phyloP scores from a whole-genome alignment of 2,888 invertebrate species.

The Pteria penguin region DNA sequence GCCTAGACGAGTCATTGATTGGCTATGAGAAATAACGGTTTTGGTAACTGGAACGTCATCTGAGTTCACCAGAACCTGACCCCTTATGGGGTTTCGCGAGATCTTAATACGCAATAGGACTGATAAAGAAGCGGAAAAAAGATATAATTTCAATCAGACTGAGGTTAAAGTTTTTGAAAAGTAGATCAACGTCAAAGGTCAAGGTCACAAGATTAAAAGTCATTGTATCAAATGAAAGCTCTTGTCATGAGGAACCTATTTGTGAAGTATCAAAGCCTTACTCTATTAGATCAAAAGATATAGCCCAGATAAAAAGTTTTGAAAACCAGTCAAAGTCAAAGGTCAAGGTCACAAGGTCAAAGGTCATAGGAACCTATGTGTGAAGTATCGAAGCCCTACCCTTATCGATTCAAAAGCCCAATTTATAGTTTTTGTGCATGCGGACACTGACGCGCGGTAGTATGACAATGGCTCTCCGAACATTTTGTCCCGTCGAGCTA shows the following conservation, averaged over 20 bases:
- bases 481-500: background rate
- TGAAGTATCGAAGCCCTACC: background rate
- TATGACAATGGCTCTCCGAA: background rate
- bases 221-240: background rate
- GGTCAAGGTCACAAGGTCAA: background rate
- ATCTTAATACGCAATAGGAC: no score
- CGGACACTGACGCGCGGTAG: background rate
- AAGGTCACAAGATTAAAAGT: background rate
- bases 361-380: background rate
- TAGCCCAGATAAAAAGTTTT: background rate
- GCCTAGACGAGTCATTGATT: no score
- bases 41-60: no score
- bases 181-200: no score
- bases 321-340: background rate
- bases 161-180: no score
- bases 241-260: background rate
- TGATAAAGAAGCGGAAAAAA: no score
- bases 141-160: no score
- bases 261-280: background rate
- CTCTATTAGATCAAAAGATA: background rate
- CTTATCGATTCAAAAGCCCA: background rate
- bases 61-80: no score
- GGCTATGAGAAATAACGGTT: no score
- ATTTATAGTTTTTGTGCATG: background rate
- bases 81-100: no score